Evolutionary conservation across 2,113 vertebrate genomes (phyloP), one percentile per base, ranked within the genome.

Genomic region (Empidonax traillii): DNA sequence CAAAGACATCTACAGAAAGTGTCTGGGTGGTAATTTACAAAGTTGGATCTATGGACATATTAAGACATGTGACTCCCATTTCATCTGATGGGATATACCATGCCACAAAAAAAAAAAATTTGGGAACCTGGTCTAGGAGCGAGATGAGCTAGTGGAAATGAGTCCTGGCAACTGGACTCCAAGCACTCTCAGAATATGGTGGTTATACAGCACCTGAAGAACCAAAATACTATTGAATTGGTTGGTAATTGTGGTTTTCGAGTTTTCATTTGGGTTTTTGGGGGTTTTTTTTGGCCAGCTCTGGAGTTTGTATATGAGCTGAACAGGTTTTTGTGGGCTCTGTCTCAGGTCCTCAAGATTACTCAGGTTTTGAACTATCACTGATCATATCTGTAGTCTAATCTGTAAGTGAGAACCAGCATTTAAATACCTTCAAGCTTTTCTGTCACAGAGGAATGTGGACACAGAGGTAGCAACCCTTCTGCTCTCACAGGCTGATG

Each of bases 41-140:
- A 83, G 76, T 39, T 14, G 22, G 8, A 52, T 69, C 30, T 52
- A 43, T 14, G n/a, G 39, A 78, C 15, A 2, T 67, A 21, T 39
- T 1, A 2, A 87, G 73, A 12, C 11, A 30, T 6, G 2, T 2
- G 19, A 51, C 7, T 69, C 10, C 0, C 8, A 8, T 87, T 72
- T 75, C 20, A 8, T 71, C 25, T 62, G 12, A 16, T 83, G 14
- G 10, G 12, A 47, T 75, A 65, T 7, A 28, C 21, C 18, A 30
- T 47, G 12, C 33, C 33, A 78, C 28, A 65, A 81, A 89, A 49
- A 89, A 47, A 52, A 47, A 52, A 84, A 49, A 10, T 4, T 33
- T 63, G 15, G 5, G 11, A 52, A n/a, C 6, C 17, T 77, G 28
- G 10, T 4, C 46, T 43, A 59, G 35, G 51, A 83, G 13, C 25